Evolutionary conservation across 2,888 invertebrate species (phyloP), one percentile per base, ranked within the genome.

Genomic region (Plagodis pulveraria): DNA sequence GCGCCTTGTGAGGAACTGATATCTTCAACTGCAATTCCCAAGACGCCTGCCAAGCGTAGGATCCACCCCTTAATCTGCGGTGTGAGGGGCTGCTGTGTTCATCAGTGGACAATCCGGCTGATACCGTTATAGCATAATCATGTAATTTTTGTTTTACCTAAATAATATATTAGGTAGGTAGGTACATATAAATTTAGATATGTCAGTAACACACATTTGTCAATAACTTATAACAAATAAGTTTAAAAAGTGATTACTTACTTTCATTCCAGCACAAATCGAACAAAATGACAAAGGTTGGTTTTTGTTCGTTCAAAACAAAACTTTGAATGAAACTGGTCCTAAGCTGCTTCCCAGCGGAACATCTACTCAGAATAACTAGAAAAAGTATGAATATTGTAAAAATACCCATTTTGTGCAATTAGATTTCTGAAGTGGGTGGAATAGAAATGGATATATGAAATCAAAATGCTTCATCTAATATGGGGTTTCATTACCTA

Each of bases 251-350:
- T 32, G 38, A 40, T n/a, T 48, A 77, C 84, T 79, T 67, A 87
- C 87, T 68, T 55, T 72, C 75, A 4, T 58, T 53, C 89, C 88
- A 88, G 61, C 87, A 87, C 22, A 84, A 56, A 22, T 71, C 66
- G 40, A 59, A 47, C 7, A 75, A 65, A 40, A 81, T 65, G 7
- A 87, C 62, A 59, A 70, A 64, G 0, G 86, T 85, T 0, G 88
- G 83, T 53, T 76, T 81, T 4, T 58, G 56, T 70, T 89, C 89
- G 64, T 87, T 88, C 36, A 67, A 47, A 32, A 88, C 65, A 43
- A 71, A 88, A 36, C 70, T 72, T 66, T 71, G 78, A 50, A 89
- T 68, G 57, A 87, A 87, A 50, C 70, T 59, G 48, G 67, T 63
- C 62, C 63, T 62, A 55, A 64, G 11, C 33, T 36, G 41, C 32